Percentiles rank a stretch among this genome's conserved stretches.
phyloP scores from a whole-genome alignment of 1,140 invertebrate species.

The Fopius arisanus region DNA sequence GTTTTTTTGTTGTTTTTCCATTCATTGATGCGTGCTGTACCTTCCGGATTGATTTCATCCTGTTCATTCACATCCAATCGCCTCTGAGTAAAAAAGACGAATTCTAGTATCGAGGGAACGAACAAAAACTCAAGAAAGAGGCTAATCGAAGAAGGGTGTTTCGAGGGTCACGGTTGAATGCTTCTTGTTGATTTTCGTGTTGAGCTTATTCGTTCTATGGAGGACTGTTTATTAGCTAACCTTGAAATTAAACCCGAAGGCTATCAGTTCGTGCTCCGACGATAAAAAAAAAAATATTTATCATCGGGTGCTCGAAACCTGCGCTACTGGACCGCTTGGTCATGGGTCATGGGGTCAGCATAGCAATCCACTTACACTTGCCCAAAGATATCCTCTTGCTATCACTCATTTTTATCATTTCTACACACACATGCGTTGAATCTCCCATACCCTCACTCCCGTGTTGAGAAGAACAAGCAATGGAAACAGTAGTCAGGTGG shows the following conservation, averaged over 20 bases:
- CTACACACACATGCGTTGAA: neutral
- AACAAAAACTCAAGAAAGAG: neutral
- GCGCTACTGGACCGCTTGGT: no score
- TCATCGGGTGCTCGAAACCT: no score
- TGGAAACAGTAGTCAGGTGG: no score
- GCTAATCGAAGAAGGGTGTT: neutral
- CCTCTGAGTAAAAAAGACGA: neutral
- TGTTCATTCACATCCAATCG: neutral
- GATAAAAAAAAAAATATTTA: no score
- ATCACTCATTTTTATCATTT: neutral
- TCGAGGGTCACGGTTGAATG: neutral
- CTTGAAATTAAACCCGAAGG: no score
- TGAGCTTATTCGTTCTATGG: neutral
- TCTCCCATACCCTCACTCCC: no score
- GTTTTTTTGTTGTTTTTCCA: neutral
- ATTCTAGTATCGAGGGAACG: neutral
- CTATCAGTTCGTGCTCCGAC: no score
- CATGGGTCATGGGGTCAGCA: no score
- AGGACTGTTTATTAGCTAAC: neutral
- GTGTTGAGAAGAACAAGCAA: no score
- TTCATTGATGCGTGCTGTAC: neutral
- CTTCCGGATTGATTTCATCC: neutral
- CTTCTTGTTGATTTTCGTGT: neutral
- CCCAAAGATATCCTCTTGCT: no score
- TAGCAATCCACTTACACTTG: no score